Evolutionary conservation across 2,797 vertebrate species (phyloP).

Genomic region (Pangasius mekongensis): DNA sequence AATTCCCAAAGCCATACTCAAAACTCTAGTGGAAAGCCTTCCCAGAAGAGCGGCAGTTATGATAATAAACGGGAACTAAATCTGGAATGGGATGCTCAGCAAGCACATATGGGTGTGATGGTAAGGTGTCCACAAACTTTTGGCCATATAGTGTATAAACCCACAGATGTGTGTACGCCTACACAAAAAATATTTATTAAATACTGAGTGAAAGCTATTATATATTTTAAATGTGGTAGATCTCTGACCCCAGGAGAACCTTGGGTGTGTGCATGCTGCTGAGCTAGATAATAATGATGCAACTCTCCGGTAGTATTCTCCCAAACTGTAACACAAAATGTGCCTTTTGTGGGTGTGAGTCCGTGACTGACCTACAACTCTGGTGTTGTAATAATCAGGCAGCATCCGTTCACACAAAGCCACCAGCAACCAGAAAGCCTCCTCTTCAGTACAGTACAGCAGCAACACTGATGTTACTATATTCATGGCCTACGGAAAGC

Average conservation of each 20-base stretch:
- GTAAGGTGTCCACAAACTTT: background rate
- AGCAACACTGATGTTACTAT: constrained; percentile 94
- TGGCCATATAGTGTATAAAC: background rate
- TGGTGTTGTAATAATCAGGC: constrained; percentile 97
- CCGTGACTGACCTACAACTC: constrained; percentile 89
- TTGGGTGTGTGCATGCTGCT: background rate
- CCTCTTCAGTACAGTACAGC: constrained; percentile 93
- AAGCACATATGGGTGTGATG: background rate
- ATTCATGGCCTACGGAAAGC: constrained; percentile 89
- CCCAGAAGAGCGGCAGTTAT: background rate
- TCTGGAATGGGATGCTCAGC: background rate
- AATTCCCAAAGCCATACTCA: background rate
- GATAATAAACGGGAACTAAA: background rate
- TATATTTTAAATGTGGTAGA: background rate
- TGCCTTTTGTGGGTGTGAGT: background rate
- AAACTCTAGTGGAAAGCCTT: background rate
- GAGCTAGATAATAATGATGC: background rate
- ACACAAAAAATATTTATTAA: background rate
- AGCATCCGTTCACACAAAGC: constrained; percentile 95
- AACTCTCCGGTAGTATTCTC: background rate
- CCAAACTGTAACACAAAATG: background rate
- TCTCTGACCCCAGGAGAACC: background rate
- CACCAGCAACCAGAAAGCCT: constrained; percentile 96
- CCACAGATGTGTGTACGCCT: background rate
- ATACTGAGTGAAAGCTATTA: background rate